Conservation (phyloP, 2,888 invertebrate species). For the Herminia tarsipennalis region DNA sequence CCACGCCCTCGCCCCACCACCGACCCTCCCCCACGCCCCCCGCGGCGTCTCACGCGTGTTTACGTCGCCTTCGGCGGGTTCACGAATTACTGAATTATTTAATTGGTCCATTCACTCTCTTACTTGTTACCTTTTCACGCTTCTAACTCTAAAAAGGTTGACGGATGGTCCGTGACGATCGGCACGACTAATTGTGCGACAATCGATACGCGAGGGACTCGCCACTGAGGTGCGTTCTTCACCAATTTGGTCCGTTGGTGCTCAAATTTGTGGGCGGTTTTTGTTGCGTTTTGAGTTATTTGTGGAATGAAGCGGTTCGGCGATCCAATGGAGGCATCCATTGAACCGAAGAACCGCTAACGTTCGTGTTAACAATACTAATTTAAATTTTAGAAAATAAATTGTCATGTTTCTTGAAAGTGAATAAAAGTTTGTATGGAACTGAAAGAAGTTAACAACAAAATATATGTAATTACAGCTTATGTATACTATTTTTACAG, state of each 20-base stretch:
- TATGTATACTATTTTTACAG: too few relatives aligned
- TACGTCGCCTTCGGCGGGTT: constrained; percentile 81
- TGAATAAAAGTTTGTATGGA: too few relatives aligned
- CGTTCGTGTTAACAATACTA: too few relatives aligned
- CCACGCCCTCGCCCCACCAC: constrained; percentile 79
- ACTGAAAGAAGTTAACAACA: too few relatives aligned
- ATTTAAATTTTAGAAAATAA: too few relatives aligned
- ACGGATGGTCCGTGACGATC: constrained; percentile 70
- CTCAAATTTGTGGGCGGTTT: too few relatives aligned
- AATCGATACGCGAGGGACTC: constrained; percentile 47
- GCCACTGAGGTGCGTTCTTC: neutral
- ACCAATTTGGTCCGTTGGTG: neutral
- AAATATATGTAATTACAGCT: too few relatives aligned
- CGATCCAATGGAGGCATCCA: too few relatives aligned
- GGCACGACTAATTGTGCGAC: constrained; percentile 65
- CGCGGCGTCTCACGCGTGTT: constrained; percentile 79
- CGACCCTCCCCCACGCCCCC: constrained; percentile 54
- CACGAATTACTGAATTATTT: constrained; percentile 84
- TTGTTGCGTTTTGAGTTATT: too few relatives aligned
- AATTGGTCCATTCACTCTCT: constrained; percentile 84
- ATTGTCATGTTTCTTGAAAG: too few relatives aligned
- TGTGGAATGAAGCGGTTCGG: too few relatives aligned
- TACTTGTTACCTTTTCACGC: constrained; percentile 80
- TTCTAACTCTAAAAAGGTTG: constrained; percentile 72
- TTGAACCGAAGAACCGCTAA: too few relatives aligned